These are phyloP conservation scores for Champsocephalus gunnari DNA, from an alignment of 2,797 vertebrate species.

Conservation along the genomic window DNA sequence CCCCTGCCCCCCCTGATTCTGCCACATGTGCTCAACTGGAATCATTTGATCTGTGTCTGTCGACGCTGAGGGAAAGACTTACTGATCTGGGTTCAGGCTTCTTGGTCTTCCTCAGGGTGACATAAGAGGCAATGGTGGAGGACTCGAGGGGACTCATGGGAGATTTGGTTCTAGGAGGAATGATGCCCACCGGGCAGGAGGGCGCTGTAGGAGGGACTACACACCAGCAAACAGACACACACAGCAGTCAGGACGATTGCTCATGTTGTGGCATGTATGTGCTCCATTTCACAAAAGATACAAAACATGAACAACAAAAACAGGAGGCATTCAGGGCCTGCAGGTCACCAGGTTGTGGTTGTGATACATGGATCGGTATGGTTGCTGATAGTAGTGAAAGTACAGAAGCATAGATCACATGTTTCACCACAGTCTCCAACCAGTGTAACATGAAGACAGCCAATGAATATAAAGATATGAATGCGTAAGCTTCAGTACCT, in stretches of 20 bases:
- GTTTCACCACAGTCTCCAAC: not conserved
- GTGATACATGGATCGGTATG: not conserved
- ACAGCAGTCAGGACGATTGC: not conserved
- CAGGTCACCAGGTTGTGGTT: not conserved
- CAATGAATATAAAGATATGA: not conserved
- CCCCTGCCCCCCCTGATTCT: not conserved
- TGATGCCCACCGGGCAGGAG: slow-evolving; percentile 90
- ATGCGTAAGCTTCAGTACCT: slow-evolving; percentile 79
- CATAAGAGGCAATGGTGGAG: slow-evolving; percentile 95
- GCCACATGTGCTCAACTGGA: not conserved
- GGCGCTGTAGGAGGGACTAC: slow-evolving; percentile 76
- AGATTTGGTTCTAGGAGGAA: slow-evolving; percentile 93
- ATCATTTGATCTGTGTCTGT: slow-evolving; percentile 9
- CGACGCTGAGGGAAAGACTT: slow-evolving; percentile 43
- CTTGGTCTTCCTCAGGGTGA: slow-evolving; percentile 95
- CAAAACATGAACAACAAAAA: not conserved
- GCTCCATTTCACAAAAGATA: slow-evolving; percentile 15
- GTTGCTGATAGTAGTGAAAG: not conserved
- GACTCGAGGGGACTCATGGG: slow-evolving; percentile 88
- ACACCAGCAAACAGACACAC: slow-evolving; percentile 17
- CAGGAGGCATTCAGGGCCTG: not conserved
- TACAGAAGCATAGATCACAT: not conserved
- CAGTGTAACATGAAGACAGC: not conserved
- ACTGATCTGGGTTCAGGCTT: slow-evolving; percentile 91
- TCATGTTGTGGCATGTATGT: not conserved